These are phyloP conservation scores for Polia nebulosa DNA, from an alignment of 2,888 invertebrate genomes.

Conservation along the genomic window DNA sequence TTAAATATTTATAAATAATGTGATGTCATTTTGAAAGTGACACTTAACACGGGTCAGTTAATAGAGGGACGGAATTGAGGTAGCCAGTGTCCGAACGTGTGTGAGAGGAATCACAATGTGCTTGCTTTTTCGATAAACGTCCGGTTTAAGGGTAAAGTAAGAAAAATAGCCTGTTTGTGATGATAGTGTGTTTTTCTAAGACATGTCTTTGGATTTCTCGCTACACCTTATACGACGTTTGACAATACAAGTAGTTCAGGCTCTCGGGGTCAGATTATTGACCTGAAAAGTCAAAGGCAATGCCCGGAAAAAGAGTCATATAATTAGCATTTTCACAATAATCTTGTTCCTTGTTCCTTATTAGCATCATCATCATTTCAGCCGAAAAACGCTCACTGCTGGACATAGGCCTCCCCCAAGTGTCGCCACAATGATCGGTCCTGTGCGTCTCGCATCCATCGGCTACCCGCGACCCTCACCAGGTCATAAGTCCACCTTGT, in stretches of 20 bases:
- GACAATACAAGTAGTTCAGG: neutral
- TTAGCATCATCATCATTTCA: no score
- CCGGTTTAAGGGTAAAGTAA: conserved; percentile 13
- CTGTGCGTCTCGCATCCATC: no score
- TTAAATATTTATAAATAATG: conserved; percentile 65
- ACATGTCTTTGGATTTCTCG: neutral
- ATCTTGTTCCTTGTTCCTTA: no score
- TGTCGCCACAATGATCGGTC: no score
- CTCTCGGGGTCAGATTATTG: no score
- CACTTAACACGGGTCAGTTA: conserved; percentile 65
- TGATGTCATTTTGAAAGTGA: conserved; percentile 57
- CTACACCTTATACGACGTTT: neutral
- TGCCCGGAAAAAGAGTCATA: no score
- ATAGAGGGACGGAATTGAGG: conserved; percentile 53
- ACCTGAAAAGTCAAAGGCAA: no score
- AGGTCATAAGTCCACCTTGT: no score
- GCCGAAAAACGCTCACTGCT: no score
- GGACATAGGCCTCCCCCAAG: no score
- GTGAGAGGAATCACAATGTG: conserved; percentile 56
- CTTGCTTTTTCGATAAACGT: conserved; percentile 46
- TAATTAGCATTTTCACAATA: no score
- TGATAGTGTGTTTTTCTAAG: conserved; percentile 12
- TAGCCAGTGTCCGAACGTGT: conserved; percentile 41
- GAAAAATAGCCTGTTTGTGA: conserved; percentile 15
- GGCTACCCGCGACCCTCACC: no score